Conservation (phyloP, 1,140 invertebrate species). For the Acromyrmex charruanus region DNA sequence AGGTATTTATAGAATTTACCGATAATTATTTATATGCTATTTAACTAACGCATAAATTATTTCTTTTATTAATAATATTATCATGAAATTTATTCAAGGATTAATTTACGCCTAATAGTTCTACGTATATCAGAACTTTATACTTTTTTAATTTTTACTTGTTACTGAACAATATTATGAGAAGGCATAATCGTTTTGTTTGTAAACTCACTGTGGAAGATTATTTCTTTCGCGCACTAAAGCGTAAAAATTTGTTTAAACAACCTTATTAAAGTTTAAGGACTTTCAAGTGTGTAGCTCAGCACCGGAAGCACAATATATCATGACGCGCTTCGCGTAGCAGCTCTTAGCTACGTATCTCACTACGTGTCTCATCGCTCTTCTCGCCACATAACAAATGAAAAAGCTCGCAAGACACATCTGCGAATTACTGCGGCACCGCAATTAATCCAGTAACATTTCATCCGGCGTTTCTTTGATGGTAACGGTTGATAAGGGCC, state of each 20-base stretch:
- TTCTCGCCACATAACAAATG: slow-evolving; percentile 60
- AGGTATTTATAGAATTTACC: slow-evolving; percentile 37
- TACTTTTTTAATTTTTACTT: background rate
- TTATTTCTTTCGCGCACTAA: background rate
- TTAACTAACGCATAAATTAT: background rate
- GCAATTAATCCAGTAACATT: slow-evolving; percentile 63
- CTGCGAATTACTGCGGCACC: slow-evolving; percentile 48
- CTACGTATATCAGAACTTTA: background rate
- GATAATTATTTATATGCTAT: background rate
- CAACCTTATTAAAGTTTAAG: slow-evolving; percentile 47
- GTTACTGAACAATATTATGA: background rate
- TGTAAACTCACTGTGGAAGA: background rate
- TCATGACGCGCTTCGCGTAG: slow-evolving; percentile 36
- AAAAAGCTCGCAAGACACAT: slow-evolving; percentile 58
- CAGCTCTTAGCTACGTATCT: slow-evolving; percentile 26
- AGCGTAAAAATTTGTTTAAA: slow-evolving; percentile 30
- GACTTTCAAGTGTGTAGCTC: slow-evolving; percentile 1
- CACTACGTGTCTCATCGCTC: slow-evolving; percentile 50
- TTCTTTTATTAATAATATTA: background rate
- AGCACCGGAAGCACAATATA: slow-evolving; percentile 34
- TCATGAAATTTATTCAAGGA: background rate
- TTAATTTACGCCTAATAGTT: background rate
- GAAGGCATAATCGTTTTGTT: background rate
- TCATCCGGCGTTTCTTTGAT: slow-evolving; percentile 55
- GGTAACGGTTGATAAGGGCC: slow-evolving; percentile 40